A percentile compares a stretch with the other conserved stretches of the same genome.
These are phyloP conservation scores for Pedicia rivosa DNA, from an alignment of 2,888 invertebrate genomes.

Conservation along the genomic window DNA sequence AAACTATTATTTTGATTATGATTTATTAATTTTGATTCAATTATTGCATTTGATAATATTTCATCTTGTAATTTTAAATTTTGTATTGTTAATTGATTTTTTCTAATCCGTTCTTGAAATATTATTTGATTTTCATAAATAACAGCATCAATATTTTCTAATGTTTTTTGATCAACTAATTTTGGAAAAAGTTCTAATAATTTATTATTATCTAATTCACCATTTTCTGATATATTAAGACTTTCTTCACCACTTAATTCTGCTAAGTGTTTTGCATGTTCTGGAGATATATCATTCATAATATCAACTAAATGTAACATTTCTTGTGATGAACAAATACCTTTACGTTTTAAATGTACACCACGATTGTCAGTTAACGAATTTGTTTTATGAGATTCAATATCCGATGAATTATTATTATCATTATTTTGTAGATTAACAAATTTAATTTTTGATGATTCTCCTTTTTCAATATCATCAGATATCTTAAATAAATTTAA, in stretches of 20 bases:
- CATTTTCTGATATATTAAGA: slow-evolving; percentile 5
- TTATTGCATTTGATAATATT: slow-evolving; percentile 13
- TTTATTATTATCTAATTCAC: slow-evolving; percentile 10
- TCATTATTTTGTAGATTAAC: background rate
- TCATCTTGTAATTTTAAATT: slow-evolving; percentile 14
- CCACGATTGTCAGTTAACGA: background rate
- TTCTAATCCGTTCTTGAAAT: slow-evolving; percentile 14
- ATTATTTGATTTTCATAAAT: slow-evolving; percentile 16
- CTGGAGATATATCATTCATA: slow-evolving; percentile 13
- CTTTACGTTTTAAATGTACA: slow-evolving; percentile 12
- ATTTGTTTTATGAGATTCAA: too few relatives aligned
- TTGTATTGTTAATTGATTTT: slow-evolving; percentile 14
- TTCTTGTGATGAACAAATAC: slow-evolving; percentile 15
- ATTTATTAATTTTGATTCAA: slow-evolving; percentile 6
- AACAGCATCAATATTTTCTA: slow-evolving; percentile 14
- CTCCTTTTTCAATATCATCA: background rate
- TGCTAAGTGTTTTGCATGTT: slow-evolving; percentile 13
- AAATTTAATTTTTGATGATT: background rate
- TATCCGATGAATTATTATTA: slow-evolving; percentile 11
- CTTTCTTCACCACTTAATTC: slow-evolving; percentile 14
- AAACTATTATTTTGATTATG: slow-evolving; percentile 10
- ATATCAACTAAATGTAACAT: slow-evolving; percentile 14
- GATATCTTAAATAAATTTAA: slow-evolving; percentile 5
- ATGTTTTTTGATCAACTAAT: slow-evolving; percentile 11
- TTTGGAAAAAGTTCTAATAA: slow-evolving; percentile 12